Evolutionary conservation across 2,797 vertebrate genomes (phyloP).

Genomic region (Vireo griseus): DNA sequence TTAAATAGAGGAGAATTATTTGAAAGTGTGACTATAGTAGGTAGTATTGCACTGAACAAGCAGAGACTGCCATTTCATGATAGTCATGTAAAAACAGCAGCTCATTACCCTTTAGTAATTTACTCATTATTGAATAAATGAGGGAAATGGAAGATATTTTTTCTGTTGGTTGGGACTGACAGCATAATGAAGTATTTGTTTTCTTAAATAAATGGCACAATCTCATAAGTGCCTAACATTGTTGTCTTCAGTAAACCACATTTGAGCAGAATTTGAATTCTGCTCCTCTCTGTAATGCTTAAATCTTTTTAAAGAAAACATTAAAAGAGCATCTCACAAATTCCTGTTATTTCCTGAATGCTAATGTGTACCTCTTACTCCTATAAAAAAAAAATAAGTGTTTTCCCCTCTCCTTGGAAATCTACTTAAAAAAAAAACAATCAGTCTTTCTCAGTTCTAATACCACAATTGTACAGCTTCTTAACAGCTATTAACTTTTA

Average conservation of each 20-base stretch:
- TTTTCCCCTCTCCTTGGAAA: not conserved
- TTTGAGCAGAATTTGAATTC: not conserved
- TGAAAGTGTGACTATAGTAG: not conserved
- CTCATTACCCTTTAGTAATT: constrained; percentile 43
- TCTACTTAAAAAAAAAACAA: not conserved
- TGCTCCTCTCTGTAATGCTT: not conserved
- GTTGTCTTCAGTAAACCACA: not conserved
- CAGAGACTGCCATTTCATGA: not conserved
- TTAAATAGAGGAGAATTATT: not conserved
- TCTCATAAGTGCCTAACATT: not conserved
- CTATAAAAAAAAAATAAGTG: not conserved
- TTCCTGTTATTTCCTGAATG: not conserved
- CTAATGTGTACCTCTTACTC: not conserved
- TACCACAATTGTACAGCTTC: not conserved
- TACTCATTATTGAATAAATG: constrained; percentile 44
- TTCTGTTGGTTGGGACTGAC: not conserved
- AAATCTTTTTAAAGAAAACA: not conserved
- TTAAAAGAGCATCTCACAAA: not conserved
- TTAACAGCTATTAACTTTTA: not conserved
- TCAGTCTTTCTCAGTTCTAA: not conserved
- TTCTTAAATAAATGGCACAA: constrained; percentile 7
- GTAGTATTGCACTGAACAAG: not conserved
- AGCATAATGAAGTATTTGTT: constrained; percentile 42
- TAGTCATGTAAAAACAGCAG: constrained; percentile 9
- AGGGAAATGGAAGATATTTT: constrained; percentile 30